Evolutionary conservation across 2,797 vertebrate genomes (phyloP), one percentile per base, ranked within the genome.

Genomic region (Paedocypris micromegethes): DNA sequence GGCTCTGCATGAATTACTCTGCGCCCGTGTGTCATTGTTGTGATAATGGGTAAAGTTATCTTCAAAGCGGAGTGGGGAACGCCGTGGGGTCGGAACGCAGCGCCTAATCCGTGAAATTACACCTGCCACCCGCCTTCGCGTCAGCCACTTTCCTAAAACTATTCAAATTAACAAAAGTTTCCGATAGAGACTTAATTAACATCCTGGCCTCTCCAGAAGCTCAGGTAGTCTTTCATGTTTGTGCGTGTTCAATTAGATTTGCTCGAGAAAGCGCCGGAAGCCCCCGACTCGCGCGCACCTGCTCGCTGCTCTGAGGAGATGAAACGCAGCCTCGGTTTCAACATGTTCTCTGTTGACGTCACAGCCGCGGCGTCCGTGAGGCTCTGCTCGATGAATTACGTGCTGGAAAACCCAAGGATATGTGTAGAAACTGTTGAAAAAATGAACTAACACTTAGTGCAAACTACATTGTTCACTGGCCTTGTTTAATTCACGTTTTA

Each of bases 41-140:
- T 83, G 86, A 82, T 89, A 90, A 91, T 89, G 87, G 85, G 86
- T 86, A 89, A 88, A 88, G 86, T 88, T 90, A 88, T 88, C 90
- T 90, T 90, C 90, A 91, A 91, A 91, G 90, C 79, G 75, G 82
- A 39, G 72, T 63, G 37, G 58, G 59, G 54, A 74, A 72, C 63
- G 49, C 71, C 73, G 65, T 58, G 58, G 55, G 77, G 70, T 80
- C 78, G 70, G 69, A 75, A 64, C 47, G 64, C 68, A 44, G 66
- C 64, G 72, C 76, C 78, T 89, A 90, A 90, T 88, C 87, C 88
- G 86, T 91, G 89, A 91, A 91, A 91, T 91, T 90, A 90, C 87
- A 90, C 90, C 88, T 90, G 88, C 87, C 85, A 84, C 82, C 83
- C 83, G 77, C 78, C 77, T 70, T 73, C 72, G 68, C 37, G 69